Evolutionary conservation across 1,140 invertebrate species (phyloP).

Genomic region (Trypoxylus dichotomus): DNA sequence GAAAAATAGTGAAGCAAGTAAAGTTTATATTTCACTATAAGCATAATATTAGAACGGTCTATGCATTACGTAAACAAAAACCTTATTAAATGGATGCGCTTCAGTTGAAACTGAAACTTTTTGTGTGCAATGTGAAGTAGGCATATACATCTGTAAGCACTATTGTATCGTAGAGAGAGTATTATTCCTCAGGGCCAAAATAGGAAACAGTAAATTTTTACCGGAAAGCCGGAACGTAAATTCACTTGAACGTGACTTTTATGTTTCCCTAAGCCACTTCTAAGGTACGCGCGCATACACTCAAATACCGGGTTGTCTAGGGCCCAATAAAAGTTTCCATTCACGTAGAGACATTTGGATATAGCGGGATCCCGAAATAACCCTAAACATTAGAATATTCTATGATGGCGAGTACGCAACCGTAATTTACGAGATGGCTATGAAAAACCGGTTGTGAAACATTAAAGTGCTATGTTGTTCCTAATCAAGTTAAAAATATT

Average conservation of each 20-base stretch:
- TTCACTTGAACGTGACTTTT: constrained; percentile 19
- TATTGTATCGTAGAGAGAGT: neutral
- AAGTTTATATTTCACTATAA: too few relatives aligned
- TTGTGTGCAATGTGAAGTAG: neutral
- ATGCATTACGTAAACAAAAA: too few relatives aligned
- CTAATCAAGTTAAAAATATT: too few relatives aligned
- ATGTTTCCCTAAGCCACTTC: neutral
- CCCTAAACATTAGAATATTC: neutral
- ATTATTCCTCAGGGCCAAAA: neutral
- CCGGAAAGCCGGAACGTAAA: neutral
- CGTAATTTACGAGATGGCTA: too few relatives aligned
- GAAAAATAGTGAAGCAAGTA: too few relatives aligned
- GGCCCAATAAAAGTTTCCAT: constrained; percentile 5
- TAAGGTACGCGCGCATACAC: neutral
- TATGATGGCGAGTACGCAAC: neutral
- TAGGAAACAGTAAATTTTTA: constrained; percentile 2
- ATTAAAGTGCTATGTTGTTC: too few relatives aligned
- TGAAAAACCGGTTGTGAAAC: too few relatives aligned
- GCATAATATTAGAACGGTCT: too few relatives aligned
- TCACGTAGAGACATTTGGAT: constrained; percentile 10
- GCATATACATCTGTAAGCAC: neutral
- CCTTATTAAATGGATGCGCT: too few relatives aligned
- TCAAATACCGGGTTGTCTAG: neutral
- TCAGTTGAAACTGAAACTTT: neutral
- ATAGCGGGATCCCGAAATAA: neutral